Percentiles rank a stretch among this genome's conserved stretches.
These are phyloP conservation scores for Fopius arisanus DNA, from an alignment of 1,140 invertebrate species.

Conservation along the genomic window DNA sequence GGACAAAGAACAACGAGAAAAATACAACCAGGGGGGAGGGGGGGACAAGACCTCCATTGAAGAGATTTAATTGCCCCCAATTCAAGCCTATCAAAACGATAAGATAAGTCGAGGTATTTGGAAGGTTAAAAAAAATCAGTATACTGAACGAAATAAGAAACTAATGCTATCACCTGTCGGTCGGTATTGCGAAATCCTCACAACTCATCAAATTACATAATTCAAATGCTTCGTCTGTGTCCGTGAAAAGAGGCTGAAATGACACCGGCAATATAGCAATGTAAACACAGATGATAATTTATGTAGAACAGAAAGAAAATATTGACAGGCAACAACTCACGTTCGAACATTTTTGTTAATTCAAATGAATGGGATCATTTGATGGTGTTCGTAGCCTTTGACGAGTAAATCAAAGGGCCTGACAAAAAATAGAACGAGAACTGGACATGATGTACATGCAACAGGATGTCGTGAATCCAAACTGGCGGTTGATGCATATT, in stretches of 20 bases:
- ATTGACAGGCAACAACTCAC: background rate
- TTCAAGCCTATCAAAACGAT: background rate
- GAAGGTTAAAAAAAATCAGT: too few species aligned
- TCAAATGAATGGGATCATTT: background rate
- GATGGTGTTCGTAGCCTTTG: background rate
- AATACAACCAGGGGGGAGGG: background rate
- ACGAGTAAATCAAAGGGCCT: background rate
- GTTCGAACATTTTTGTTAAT: background rate
- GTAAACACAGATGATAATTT: too few species aligned
- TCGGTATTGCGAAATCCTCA: background rate
- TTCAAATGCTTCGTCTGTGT: background rate
- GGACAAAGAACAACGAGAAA: background rate
- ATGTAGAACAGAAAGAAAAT: background rate
- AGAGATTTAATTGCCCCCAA: background rate
- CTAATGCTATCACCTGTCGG: background rate
- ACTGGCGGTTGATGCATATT: background rate
- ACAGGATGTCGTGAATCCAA: background rate
- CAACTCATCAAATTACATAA: background rate
- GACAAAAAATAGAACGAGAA: background rate
- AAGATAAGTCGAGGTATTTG: constrained; percentile 11
- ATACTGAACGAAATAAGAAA: too few species aligned
- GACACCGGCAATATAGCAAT: too few species aligned
- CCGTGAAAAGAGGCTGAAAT: background rate
- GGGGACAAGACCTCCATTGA: background rate
- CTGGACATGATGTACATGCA: background rate